A percentile compares a stretch with the other conserved stretches of the same genome.
Evolutionary conservation across 2,113 vertebrate species (phyloP).

Genomic region (Amblyopsis rosae): DNA sequence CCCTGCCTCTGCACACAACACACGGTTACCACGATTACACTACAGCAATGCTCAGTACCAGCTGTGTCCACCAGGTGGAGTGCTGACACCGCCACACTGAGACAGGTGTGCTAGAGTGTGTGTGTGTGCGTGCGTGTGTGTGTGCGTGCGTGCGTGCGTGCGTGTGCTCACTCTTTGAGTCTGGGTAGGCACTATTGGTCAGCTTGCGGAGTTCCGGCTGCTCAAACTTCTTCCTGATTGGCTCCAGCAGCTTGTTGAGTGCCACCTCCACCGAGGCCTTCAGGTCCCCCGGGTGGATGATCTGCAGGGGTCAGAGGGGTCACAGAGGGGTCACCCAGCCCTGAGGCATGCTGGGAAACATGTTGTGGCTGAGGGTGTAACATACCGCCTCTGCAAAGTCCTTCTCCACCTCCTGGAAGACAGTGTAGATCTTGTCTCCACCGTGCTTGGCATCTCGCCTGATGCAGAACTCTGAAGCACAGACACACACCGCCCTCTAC

Average conservation of each 20-base stretch:
- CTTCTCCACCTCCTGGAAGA: constrained; percentile 86
- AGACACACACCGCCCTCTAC: neutral
- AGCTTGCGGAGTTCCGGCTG: constrained; percentile 87
- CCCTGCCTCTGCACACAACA: constrained; percentile 74
- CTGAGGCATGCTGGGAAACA: neutral
- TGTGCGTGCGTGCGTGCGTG: no score
- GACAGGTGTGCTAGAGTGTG: no score
- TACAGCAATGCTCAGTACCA: neutral
- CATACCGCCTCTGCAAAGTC: constrained; percentile 90
- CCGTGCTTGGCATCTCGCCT: constrained; percentile 93
- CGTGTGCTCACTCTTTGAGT: constrained; percentile 83
- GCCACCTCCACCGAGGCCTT: constrained; percentile 91
- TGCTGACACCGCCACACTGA: no score
- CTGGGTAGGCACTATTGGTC: constrained; percentile 84
- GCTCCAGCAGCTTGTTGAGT: constrained; percentile 90
- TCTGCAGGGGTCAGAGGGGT: constrained; percentile 61
- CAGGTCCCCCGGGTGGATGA: constrained; percentile 92
- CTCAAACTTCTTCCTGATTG: constrained; percentile 94
- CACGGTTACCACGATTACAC: neutral
- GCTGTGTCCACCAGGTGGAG: no score
- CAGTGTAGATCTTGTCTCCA: constrained; percentile 90
- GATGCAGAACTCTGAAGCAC: constrained; percentile 85
- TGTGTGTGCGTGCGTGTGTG: no score
- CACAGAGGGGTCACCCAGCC: neutral
- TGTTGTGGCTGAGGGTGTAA: neutral